Evolutionary conservation across 2,797 vertebrate genomes (phyloP).

Genomic region (Cyclura pinguis): DNA sequence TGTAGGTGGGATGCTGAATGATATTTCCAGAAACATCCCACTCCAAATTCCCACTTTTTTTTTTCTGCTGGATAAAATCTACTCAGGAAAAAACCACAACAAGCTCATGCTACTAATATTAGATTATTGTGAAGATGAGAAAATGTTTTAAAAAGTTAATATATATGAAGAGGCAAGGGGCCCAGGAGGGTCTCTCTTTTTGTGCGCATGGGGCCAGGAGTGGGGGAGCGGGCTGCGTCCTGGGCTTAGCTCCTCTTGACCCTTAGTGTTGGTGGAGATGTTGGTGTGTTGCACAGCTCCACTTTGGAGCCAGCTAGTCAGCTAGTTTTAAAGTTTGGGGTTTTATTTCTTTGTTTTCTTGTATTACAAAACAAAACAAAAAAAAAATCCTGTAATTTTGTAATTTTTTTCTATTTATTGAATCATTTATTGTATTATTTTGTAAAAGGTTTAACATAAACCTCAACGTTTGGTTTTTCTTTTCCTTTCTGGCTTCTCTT

Average conservation of each 20-base stretch:
- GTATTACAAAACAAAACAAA: slow-evolving; percentile 15
- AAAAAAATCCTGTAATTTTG: slow-evolving; percentile 65
- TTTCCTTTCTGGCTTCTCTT: slow-evolving; percentile 45
- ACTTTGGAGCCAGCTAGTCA: slow-evolving; percentile 40
- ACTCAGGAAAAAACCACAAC: slow-evolving; percentile 70
- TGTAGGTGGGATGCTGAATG: neutral
- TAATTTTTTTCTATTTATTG: slow-evolving; percentile 78
- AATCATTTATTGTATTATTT: slow-evolving; percentile 67
- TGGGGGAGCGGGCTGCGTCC: neutral
- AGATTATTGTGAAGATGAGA: slow-evolving; percentile 27
- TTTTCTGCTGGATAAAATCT: slow-evolving; percentile 67
- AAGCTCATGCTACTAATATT: slow-evolving; percentile 40
- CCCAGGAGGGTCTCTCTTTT: neutral
- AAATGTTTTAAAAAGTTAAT: slow-evolving; percentile 48
- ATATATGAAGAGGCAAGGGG: slow-evolving; percentile 49
- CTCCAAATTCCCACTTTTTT: slow-evolving; percentile 32
- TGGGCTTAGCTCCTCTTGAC: neutral
- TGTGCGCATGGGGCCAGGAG: slow-evolving; percentile 13
- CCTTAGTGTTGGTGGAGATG: slow-evolving; percentile 49
- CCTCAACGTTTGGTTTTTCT: slow-evolving; percentile 23
- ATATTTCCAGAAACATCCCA: neutral
- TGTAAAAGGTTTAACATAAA: slow-evolving; percentile 58
- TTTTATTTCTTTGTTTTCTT: slow-evolving; percentile 29
- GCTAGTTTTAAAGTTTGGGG: slow-evolving; percentile 1
- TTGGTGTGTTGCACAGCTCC: slow-evolving; percentile 53